Conservation (phyloP, 2,888 invertebrate genomes). For the Andrena bucephala region DNA sequence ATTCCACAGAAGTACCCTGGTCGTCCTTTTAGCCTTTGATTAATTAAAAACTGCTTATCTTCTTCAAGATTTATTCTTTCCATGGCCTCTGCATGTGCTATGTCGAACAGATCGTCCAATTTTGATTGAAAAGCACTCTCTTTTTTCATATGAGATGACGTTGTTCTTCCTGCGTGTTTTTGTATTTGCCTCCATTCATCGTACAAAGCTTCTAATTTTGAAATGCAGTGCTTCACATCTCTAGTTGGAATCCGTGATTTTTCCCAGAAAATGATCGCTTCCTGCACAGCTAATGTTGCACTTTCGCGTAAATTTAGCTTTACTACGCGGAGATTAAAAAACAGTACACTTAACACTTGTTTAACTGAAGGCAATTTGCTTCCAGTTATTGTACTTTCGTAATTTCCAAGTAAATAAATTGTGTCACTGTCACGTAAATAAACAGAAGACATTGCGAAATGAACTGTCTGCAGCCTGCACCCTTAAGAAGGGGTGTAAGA, state of each 20-base stretch:
- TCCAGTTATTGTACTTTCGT: constrained; percentile 23
- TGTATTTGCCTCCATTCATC: constrained; percentile 77
- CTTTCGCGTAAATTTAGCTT: constrained; percentile 53
- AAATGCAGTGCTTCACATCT: constrained; percentile 52
- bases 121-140: background rate
- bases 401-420: too few species aligned
- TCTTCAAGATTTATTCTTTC: constrained; percentile 41
- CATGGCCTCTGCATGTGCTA: constrained; percentile 50
- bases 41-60: constrained; percentile 27
- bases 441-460: too few species aligned
- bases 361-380: constrained; percentile 65
- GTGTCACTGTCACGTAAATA: too few species aligned
- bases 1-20: background rate
- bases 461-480: too few species aligned
- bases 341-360: constrained; percentile 65
- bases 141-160: constrained; percentile 15
- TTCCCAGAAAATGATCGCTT: background rate
- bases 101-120: constrained; percentile 51
- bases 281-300: background rate
- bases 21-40: constrained; percentile 3
- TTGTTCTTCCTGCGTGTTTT: constrained; percentile 47
- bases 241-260: background rate
- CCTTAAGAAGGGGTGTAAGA: too few species aligned
- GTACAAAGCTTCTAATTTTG: constrained; percentile 71
- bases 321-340: constrained; percentile 58